Evolutionary conservation across 2,113 vertebrate species (phyloP).

Genomic region (Bombycilla garrulus): DNA sequence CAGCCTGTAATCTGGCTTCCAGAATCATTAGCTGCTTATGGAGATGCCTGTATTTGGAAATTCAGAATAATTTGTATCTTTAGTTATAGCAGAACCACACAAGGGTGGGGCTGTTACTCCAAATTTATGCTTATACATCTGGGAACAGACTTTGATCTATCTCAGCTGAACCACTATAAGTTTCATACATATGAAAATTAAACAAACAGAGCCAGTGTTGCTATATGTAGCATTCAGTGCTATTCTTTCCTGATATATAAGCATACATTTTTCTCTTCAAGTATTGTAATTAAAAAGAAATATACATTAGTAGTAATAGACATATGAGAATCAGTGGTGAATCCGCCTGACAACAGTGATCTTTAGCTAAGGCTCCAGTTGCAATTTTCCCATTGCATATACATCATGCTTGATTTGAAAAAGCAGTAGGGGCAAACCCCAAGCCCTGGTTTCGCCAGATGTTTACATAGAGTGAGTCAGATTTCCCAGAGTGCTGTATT

Average conservation of each 20-base stretch:
- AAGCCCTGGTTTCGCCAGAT: not conserved
- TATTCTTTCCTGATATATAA: not conserved
- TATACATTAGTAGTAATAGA: not conserved
- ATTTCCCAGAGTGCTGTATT: not conserved
- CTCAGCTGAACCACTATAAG: not conserved
- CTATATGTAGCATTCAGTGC: not conserved
- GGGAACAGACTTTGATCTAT: slow-evolving; percentile 24
- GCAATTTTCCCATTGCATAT: not conserved
- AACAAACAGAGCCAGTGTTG: slow-evolving; percentile 8
- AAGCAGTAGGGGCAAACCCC: not conserved
- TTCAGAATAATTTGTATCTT: not conserved
- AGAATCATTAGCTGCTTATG: not conserved
- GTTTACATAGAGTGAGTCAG: not conserved
- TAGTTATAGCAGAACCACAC: not conserved
- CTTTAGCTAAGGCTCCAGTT: not conserved
- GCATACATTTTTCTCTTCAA: not conserved
- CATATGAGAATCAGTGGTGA: not conserved
- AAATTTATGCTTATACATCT: not conserved
- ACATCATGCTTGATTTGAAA: not conserved
- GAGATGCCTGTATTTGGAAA: not conserved
- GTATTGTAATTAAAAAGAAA: not conserved
- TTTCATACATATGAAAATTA: slow-evolving; percentile 10
- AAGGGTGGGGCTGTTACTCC: not conserved
- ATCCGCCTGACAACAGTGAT: not conserved
- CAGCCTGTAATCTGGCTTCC: not conserved